phyloP scores from a whole-genome alignment of 2,888 invertebrate species.

The Elysia crispata region DNA sequence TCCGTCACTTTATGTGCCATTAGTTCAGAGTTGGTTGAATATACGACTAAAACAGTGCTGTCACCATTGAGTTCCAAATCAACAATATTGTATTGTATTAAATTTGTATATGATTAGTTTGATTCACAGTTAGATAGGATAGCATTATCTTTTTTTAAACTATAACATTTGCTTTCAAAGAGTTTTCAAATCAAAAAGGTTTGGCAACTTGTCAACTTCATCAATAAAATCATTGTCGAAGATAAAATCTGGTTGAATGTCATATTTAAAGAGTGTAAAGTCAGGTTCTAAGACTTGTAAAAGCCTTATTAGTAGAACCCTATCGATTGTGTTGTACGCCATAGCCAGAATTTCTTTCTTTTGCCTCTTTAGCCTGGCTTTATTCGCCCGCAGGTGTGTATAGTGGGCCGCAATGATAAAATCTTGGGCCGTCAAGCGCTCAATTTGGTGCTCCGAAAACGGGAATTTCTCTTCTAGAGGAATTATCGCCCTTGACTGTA shows the following conservation, averaged over 20 bases:
- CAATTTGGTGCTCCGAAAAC: slow-evolving; percentile 22
- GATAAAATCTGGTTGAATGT: slow-evolving; percentile 46
- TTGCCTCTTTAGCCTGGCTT: slow-evolving; percentile 52
- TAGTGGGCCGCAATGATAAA: slow-evolving; percentile 50
- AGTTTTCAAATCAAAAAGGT: neutral
- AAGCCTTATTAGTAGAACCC: slow-evolving; percentile 53
- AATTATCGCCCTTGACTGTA: too few species aligned
- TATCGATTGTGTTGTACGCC: slow-evolving; percentile 58
- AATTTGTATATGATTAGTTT: too few species aligned
- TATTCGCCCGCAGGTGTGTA: slow-evolving; percentile 41
- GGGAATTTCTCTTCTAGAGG: too few species aligned
- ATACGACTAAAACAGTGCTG: too few species aligned
- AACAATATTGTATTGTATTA: too few species aligned
- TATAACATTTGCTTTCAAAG: too few species aligned
- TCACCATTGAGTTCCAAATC: too few species aligned
- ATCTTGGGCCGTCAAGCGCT: slow-evolving; percentile 34
- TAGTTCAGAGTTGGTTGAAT: too few species aligned
- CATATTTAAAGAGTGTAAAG: slow-evolving; percentile 62
- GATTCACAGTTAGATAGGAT: too few species aligned
- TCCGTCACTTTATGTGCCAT: too few species aligned
- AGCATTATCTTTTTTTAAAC: too few species aligned
- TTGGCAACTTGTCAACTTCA: neutral
- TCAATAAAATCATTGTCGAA: slow-evolving; percentile 24
- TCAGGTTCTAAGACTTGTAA: slow-evolving; percentile 57
- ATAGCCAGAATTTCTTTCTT: slow-evolving; percentile 58